These are phyloP conservation scores for Bubalus kerabau DNA, from an alignment of 2,113 vertebrate genomes.

Conservation along the genomic window DNA sequence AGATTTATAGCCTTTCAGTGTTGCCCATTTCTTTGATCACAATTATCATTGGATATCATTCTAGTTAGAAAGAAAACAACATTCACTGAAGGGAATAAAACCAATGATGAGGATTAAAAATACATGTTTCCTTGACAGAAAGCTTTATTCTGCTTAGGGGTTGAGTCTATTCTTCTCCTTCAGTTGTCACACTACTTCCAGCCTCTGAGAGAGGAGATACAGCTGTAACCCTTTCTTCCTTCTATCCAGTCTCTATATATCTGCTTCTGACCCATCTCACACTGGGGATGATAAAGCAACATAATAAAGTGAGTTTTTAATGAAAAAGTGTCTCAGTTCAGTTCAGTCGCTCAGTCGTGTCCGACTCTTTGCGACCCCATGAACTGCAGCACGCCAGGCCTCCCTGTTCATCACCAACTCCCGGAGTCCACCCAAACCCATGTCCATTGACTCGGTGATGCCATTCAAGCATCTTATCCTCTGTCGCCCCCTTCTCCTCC, in stretches of 20 bases:
- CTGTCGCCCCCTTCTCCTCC: too few species aligned
- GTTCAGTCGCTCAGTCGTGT: too few species aligned
- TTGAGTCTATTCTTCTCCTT: neutral
- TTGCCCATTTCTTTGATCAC: neutral
- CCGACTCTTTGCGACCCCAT: accelerated
- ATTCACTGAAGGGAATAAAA: neutral
- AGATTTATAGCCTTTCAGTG: neutral
- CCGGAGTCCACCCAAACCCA: accelerated
- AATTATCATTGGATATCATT: neutral
- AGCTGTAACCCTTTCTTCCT: neutral
- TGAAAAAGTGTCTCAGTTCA: neutral
- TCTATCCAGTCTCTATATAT: neutral
- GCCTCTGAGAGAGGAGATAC: neutral
- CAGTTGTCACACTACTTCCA: neutral
- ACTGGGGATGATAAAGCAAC: neutral
- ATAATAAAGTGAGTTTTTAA: neutral
- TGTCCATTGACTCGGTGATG: too few species aligned
- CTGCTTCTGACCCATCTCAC: neutral
- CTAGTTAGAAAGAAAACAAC: neutral
- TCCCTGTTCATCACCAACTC: too few species aligned
- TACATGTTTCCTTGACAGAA: neutral
- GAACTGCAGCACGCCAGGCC: too few species aligned
- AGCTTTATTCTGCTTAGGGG: neutral
- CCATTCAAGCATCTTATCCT: too few species aligned
- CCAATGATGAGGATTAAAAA: neutral